Evolutionary conservation across 2,113 vertebrate genomes (phyloP), one percentile per base, ranked within the genome.

Genomic region (Percopsis transmontana): DNA sequence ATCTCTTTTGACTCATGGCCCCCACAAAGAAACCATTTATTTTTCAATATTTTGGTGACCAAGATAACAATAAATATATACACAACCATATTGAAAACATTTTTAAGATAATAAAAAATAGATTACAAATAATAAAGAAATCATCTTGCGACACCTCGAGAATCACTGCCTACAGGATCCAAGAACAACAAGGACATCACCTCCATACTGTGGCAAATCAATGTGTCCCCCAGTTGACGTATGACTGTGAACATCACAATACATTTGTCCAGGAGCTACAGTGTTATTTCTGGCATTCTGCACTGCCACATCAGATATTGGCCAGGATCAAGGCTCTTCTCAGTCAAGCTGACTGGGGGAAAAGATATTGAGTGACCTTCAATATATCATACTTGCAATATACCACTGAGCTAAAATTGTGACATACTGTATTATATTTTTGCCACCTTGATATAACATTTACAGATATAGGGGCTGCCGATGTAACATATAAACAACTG

Each of bases 261-360:
- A 53, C 23, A 51, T 15, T 44, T 9, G 44, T 13, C 41, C 13
- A 42, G 15, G 54, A 13, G 50, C 50, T 8, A 27, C 63, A 51
- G 19, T 15, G 54, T 41, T 23, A 16, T 63, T 73, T 23, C 18
- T 23, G 40, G 14, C 20, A 5, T 58, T 55, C 42, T 59, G 15
- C 21, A 39, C 19, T 27, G 12, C 19, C 23, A 41, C 5, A 33
- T 38, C 27, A 24, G 19, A 41, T 48, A 40, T 39, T 47, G 60
- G n/a, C 18, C 39, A 14, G 62, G 66, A 66, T 80, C 77, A 73
- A 75, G 73, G 79, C 55, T 44, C 5, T 54, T 57, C 12, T 0
- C 27, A 2, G 24, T 59, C 57, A 59, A 42, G 38, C 16, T 19
- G 9, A 41, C 23, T 3, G 38, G 20, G 27, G n/a, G 18, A 20